Evolutionary conservation across 1,140 invertebrate genomes (phyloP), one percentile per base, ranked within the genome.

Genomic region (Lycorma delicatula): DNA sequence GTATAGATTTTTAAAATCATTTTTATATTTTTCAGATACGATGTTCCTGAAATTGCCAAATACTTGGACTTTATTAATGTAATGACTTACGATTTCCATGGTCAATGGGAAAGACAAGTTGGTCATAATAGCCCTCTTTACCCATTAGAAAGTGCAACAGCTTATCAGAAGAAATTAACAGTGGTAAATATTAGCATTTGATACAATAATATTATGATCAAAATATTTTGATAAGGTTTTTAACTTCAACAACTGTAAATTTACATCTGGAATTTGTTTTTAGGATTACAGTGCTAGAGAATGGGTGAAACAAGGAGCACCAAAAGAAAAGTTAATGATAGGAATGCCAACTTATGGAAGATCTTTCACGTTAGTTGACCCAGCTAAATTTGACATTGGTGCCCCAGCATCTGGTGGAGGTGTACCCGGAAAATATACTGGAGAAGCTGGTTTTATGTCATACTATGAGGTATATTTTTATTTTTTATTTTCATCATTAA

Each of bases 61-160:
- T 94, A 92, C 66, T 73, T 95, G 63, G 92, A 96, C 73, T 93
- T 90, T 66, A 91, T 96, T 66, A 95, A 94, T 68, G 84, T 95
- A 3, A 94, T 95, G 91, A 93, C 91, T 1, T 96, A 94, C 64
- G 93, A 95, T 69, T 94, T 94, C 77, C 91, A 94, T 67, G 91
- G 91, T 0, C 88, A 91, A 67, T 94, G 91, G 91, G 91, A 94
- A 69, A 77, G 89, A 62, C 87, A 89, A 66, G 90, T 94, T 12
- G 91, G 92, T 1, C 92, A 95, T 72, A 94, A 94, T 73, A 89
- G 89, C 60, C 93, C 93, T 0, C 78, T 97, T 0, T 92, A 85
- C 71, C 85, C 92, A 0, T 72, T 96, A 2, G 90, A 93, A 70
- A 89, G 87, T 68, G 89, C 91, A 13, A 89, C 89, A 1, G 86